A percentile compares a stretch with the other conserved stretches of the same genome.
Conservation (phyloP, 92 coral and sea anemone genomes). For the Heteractis magnifica region DNA sequence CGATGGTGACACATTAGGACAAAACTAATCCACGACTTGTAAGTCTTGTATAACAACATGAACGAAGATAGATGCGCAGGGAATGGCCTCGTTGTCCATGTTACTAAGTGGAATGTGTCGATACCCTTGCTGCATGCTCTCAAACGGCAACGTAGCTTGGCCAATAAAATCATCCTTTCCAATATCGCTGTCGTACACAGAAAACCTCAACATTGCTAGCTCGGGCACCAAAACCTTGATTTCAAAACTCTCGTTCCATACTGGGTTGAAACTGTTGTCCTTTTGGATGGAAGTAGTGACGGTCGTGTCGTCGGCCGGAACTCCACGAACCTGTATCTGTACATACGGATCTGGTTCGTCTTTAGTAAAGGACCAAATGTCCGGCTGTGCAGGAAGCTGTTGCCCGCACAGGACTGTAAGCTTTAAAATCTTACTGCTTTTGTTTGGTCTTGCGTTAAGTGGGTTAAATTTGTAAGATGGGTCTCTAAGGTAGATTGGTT, state of each 20-base stretch:
- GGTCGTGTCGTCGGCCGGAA: constrained; percentile 63
- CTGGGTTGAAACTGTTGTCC: constrained; percentile 91
- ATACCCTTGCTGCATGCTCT: constrained; percentile 85
- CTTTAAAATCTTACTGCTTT: constrained; percentile 30
- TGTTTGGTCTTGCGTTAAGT: constrained; percentile 31
- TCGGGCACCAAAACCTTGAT: constrained; percentile 76
- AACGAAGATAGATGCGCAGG: constrained; percentile 78
- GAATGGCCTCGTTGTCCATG: constrained; percentile 64
- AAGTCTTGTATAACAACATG: constrained; percentile 51
- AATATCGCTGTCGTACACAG: constrained; percentile 82
- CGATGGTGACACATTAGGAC: not conserved
- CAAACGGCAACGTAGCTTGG: constrained; percentile 78
- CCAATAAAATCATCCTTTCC: constrained; percentile 93
- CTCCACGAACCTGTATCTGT: constrained; percentile 69
- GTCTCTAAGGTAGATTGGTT: constrained; percentile 71
- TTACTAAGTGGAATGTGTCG: constrained; percentile 71
- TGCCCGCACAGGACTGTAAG: constrained; percentile 86
- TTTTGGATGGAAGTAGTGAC: constrained; percentile 69
- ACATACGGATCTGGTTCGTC: constrained; percentile 87
- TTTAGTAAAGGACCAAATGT: constrained; percentile 57
- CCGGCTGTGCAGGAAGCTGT: constrained; percentile 81
- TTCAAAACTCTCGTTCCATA: constrained; percentile 78
- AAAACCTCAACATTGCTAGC: constrained; percentile 76
- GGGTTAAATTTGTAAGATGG: constrained; percentile 63
- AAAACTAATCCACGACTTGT: not conserved